Evolutionary conservation across 2,888 invertebrate genomes (phyloP).

Genomic region (Octonoba sinensis): DNA sequence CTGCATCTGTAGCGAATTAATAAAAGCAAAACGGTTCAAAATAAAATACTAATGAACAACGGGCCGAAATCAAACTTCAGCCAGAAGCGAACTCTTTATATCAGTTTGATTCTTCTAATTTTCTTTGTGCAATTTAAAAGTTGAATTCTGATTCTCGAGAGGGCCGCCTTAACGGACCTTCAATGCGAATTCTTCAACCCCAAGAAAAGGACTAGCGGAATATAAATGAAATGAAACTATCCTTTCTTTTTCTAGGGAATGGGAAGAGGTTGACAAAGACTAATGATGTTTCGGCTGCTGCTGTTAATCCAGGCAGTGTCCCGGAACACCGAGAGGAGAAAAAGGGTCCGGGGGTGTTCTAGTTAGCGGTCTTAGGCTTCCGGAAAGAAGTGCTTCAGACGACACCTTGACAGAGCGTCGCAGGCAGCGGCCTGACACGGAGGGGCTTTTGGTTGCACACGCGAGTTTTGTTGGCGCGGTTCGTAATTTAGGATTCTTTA

Average conservation of each 20-base stretch:
- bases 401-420: conserved; percentile 48
- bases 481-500: conserved; percentile 37
- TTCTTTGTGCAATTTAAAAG: conserved; percentile 37
- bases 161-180: conserved; percentile 3
- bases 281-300: conserved; percentile 47
- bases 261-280: conserved; percentile 46
- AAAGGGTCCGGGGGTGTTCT: conserved; percentile 25
- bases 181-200: conserved; percentile 29
- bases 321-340: conserved; percentile 29
- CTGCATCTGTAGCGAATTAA: too few relatives aligned
- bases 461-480: conserved; percentile 7
- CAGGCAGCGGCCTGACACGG: conserved; percentile 18
- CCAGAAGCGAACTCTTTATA: too few relatives aligned
- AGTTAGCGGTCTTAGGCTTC: conserved; percentile 38
- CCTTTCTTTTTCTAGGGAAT: conserved; percentile 28
- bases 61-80: too few relatives aligned
- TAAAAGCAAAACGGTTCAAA: too few relatives aligned
- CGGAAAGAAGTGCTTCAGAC: conserved; percentile 29
- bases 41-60: too few relatives aligned
- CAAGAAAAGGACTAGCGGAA: conserved; percentile 11
- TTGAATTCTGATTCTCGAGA: conserved; percentile 29
- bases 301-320: conserved; percentile 49
- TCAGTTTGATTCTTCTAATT: neutral
- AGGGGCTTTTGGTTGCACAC: neutral
- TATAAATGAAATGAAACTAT: conserved; percentile 47